phyloP scores from a whole-genome alignment of 2,888 invertebrate species.

The Chrysopilus asiliformis region DNA sequence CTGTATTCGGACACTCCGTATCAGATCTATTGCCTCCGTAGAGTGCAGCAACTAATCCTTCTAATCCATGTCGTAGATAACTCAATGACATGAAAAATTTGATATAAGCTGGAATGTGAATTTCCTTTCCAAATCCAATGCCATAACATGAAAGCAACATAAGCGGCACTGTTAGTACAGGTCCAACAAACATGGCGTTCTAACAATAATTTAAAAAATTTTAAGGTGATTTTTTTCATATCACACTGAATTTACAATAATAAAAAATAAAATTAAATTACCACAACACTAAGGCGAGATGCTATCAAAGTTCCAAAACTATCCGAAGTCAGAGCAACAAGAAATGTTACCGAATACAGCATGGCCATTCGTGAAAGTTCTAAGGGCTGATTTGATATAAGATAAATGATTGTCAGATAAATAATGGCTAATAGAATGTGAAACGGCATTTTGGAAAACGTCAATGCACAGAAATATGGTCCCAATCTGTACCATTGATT shows the following conservation, averaged over 20 bases:
- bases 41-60: constrained; percentile 66
- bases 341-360: constrained; percentile 54
- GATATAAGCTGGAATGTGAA: constrained; percentile 56
- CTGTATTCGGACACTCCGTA: constrained; percentile 57
- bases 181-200: constrained; percentile 84
- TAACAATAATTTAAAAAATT: constrained; percentile 34
- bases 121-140: constrained; percentile 64
- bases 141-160: constrained; percentile 80
- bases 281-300: constrained; percentile 56
- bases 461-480: constrained; percentile 63
- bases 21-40: constrained; percentile 63
- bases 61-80: constrained; percentile 67
- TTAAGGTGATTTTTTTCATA: no score
- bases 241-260: background rate
- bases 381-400: constrained; percentile 62
- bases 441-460: constrained; percentile 55
- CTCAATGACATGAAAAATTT: constrained; percentile 68
- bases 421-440: constrained; percentile 54
- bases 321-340: constrained; percentile 64
- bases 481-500: constrained; percentile 74
- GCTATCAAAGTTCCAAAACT: constrained; percentile 64
- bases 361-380: constrained; percentile 51
- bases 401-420: constrained; percentile 57
- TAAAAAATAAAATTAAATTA: background rate
- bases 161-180: constrained; percentile 72